phyloP scores from a whole-genome alignment of 2,797 vertebrate genomes.

The Lateolabrax maculatus region DNA sequence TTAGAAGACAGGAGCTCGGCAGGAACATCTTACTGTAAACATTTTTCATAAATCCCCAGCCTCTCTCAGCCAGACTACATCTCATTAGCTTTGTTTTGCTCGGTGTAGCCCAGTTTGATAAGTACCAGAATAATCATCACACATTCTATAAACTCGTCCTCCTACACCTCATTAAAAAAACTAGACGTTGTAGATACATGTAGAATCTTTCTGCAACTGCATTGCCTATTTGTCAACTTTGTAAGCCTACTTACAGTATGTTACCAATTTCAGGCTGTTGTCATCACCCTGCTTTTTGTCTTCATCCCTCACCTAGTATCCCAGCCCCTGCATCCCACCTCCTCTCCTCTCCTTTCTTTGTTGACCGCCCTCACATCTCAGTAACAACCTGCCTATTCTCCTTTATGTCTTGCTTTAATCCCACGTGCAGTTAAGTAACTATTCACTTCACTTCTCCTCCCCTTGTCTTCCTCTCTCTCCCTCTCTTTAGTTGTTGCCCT shows the following conservation, averaged over 20 bases:
- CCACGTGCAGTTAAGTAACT: constrained; percentile 8
- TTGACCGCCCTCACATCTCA: neutral
- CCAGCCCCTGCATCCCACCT: neutral
- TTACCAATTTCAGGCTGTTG: neutral
- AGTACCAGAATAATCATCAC: constrained; percentile 5
- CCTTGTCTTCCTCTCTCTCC: neutral
- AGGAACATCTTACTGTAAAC: neutral
- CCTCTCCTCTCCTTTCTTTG: neutral
- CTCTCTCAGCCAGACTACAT: neutral
- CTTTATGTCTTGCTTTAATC: neutral
- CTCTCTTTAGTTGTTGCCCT: neutral
- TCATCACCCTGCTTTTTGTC: neutral
- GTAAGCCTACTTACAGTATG: neutral
- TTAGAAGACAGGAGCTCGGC: too few species aligned
- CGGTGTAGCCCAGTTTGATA: neutral
- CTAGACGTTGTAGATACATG: neutral
- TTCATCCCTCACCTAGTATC: neutral
- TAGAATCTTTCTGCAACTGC: neutral
- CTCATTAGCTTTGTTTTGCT: constrained; percentile 10
- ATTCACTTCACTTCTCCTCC: neutral
- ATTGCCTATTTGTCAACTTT: neutral
- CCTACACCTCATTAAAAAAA: constrained; percentile 29
- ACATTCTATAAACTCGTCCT: neutral
- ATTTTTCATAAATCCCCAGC: neutral
- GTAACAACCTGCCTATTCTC: neutral